Evolutionary conservation across 2,888 invertebrate species (phyloP).

Genomic region (Chrysotoxum bicinctum): DNA sequence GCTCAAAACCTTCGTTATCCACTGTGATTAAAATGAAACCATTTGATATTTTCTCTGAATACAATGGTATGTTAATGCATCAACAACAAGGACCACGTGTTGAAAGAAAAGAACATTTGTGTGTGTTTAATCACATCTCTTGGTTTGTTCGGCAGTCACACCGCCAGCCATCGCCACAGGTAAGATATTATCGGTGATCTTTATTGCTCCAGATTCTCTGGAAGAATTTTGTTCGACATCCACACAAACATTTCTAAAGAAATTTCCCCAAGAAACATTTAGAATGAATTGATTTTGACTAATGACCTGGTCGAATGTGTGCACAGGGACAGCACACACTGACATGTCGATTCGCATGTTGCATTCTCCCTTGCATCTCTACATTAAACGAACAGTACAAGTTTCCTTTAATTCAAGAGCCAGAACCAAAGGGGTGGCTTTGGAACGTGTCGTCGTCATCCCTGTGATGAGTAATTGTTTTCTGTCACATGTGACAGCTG

Average conservation of each 20-base stretch:
- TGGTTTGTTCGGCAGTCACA: constrained; percentile 40
- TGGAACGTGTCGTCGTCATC: background rate
- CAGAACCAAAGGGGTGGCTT: constrained; percentile 42
- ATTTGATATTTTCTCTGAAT: constrained; percentile 43
- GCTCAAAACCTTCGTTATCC: background rate
- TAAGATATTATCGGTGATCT: constrained; percentile 55
- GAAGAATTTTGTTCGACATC: constrained; percentile 39
- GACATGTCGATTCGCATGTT: constrained; percentile 56
- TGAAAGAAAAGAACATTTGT: constrained; percentile 16
- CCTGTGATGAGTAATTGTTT: constrained; percentile 65
- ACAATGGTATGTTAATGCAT: background rate
- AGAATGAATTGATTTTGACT: constrained; percentile 67
- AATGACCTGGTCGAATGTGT: constrained; percentile 38
- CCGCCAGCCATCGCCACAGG: background rate
- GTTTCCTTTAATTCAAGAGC: constrained; percentile 30
- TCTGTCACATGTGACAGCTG: constrained; percentile 67
- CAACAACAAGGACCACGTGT: constrained; percentile 31
- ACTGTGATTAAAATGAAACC: constrained; percentile 25
- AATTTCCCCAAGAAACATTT: constrained; percentile 37
- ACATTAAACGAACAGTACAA: constrained; percentile 23
- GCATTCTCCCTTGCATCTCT: constrained; percentile 1
- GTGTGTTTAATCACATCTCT: constrained; percentile 12
- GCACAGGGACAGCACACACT: constrained; percentile 21
- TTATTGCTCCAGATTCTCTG: constrained; percentile 59
- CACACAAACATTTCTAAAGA: constrained; percentile 47